A percentile compares a stretch with the other conserved stretches of the same genome.
phyloP scores from a whole-genome alignment of 2,888 invertebrate genomes.

The Eupithecia exiguata region DNA sequence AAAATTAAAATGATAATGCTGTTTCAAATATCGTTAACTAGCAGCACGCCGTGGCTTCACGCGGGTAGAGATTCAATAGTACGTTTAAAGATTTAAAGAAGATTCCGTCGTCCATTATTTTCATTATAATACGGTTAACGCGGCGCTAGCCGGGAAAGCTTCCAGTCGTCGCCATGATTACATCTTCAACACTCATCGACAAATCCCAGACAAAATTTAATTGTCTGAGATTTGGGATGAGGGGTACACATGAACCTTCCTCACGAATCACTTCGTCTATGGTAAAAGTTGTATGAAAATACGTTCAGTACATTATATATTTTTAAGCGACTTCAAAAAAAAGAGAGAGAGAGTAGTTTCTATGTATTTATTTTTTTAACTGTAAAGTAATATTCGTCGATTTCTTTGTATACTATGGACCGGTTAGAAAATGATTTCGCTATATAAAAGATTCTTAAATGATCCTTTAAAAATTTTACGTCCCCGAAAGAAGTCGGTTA shows the following conservation, averaged over 20 bases:
- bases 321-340: too few relatives aligned
- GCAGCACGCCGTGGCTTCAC: background rate
- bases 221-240: too few relatives aligned
- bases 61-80: background rate
- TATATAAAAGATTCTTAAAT: too few relatives aligned
- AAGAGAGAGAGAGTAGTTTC: too few relatives aligned
- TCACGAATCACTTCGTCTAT: background rate
- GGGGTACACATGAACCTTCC: background rate
- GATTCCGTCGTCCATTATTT: background rate
- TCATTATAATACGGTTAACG: background rate
- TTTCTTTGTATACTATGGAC: too few relatives aligned
- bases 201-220: background rate
- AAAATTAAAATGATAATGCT: constrained; percentile 61
- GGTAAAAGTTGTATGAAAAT: background rate
- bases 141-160: background rate
- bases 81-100: background rate
- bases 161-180: background rate
- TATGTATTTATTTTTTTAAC: too few relatives aligned
- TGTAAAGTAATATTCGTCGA: too few relatives aligned
- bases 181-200: background rate
- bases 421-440: too few relatives aligned
- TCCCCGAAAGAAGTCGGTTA: too few relatives aligned
- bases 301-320: background rate
- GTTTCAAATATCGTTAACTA: constrained; percentile 64
- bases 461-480: too few relatives aligned